phyloP scores from a whole-genome alignment of 2,888 invertebrate genomes.

The Leptinotarsa rubiginosa region DNA sequence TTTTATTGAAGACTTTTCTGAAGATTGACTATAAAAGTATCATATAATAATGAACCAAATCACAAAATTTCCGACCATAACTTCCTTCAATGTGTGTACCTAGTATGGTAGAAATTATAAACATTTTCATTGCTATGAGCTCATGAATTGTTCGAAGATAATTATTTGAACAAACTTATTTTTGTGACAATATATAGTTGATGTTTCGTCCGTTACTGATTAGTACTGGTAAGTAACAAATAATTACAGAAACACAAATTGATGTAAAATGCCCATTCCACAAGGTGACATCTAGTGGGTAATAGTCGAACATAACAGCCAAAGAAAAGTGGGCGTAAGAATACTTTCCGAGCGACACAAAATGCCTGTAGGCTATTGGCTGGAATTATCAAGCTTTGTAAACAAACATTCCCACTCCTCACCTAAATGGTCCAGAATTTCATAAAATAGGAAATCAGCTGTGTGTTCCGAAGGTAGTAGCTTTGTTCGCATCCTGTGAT shows the following conservation, averaged over 20 bases:
- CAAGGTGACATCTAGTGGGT: not conserved
- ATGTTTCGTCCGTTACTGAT: too few relatives aligned
- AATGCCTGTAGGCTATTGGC: conserved; percentile 14
- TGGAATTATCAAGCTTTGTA: conserved; percentile 24
- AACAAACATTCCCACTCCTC: conserved; percentile 33
- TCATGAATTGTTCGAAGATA: too few relatives aligned
- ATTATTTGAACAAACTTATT: too few relatives aligned
- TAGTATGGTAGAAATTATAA: too few relatives aligned
- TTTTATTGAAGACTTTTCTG: too few relatives aligned
- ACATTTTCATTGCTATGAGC: too few relatives aligned
- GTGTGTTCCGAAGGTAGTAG: conserved; percentile 19
- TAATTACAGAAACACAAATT: not conserved
- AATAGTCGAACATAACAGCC: not conserved
- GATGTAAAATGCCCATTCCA: not conserved
- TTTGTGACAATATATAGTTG: too few relatives aligned
- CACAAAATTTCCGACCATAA: too few relatives aligned
- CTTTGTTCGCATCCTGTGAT: conserved; percentile 14
- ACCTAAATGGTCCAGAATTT: conserved; percentile 27
- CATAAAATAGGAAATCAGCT: conserved; percentile 40
- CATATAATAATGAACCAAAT: too few relatives aligned
- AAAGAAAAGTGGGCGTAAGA: not conserved
- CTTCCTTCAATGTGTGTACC: too few relatives aligned
- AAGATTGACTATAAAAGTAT: too few relatives aligned
- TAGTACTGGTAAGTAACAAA: too few relatives aligned
- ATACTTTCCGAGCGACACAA: not conserved